phyloP scores from a whole-genome alignment of 2,888 invertebrate genomes.

The Pterostichus niger region DNA sequence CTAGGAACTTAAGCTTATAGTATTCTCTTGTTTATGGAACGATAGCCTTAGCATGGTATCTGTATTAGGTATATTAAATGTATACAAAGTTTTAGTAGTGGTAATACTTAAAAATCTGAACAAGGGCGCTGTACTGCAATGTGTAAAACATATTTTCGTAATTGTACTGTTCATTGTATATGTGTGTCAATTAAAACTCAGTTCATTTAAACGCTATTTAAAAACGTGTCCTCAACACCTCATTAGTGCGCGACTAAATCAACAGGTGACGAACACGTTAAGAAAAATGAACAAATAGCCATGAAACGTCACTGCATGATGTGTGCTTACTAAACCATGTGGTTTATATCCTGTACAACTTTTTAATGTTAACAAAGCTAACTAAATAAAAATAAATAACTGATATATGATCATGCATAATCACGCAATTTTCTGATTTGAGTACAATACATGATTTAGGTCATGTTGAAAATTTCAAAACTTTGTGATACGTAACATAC shows the following conservation, averaged over 20 bases:
- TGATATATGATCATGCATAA: not conserved
- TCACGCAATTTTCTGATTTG: not conserved
- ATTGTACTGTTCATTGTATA: not conserved
- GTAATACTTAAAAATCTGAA: no score
- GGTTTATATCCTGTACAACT: conserved; percentile 17
- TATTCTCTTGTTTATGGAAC: no score
- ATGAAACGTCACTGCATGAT: conserved; percentile 30
- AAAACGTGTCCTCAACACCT: conserved; percentile 41
- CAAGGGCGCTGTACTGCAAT: no score
- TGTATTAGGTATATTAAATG: no score
- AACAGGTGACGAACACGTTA: conserved; percentile 32
- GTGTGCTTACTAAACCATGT: conserved; percentile 16
- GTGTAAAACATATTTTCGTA: no score
- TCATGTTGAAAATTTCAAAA: not conserved
- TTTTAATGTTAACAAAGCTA: not conserved
- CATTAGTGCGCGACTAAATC: conserved; percentile 14
- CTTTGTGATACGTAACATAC: not conserved
- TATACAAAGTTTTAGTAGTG: no score
- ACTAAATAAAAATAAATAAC: conserved; percentile 11
- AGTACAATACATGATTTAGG: conserved; percentile 10
- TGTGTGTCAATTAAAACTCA: conserved; percentile 34
- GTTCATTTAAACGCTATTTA: conserved; percentile 39
- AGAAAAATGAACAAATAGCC: conserved; percentile 48
- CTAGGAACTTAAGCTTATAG: no score
- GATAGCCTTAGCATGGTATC: no score